These are phyloP conservation scores for Telmatochromis sp. DNA, from an alignment of 2,113 vertebrate species.

Conservation along the genomic window DNA sequence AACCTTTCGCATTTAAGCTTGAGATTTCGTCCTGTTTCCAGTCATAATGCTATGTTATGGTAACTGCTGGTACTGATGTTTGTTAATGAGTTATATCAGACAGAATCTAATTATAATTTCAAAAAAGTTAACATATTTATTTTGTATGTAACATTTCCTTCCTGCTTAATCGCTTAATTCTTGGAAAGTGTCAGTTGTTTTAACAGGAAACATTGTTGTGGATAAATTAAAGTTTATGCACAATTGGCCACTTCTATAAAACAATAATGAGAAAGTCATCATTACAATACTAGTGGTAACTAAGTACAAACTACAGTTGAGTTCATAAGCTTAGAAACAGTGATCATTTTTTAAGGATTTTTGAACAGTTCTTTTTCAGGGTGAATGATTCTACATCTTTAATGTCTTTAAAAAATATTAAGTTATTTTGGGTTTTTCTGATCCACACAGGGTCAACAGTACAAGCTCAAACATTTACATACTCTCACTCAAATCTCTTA, in stretches of 20 bases:
- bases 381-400: not conserved
- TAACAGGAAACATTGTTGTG: not conserved
- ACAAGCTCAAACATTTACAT: not conserved
- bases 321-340: not conserved
- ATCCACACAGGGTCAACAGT: not conserved
- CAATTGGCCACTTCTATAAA: not conserved
- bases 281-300: not conserved
- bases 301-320: not conserved
- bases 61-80: not conserved
- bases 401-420: not conserved
- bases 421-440: not conserved
- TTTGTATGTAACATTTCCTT: not conserved
- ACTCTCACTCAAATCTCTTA: not conserved
- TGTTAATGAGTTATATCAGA: not conserved
- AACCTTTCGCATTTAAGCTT: not conserved
- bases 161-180: not conserved
- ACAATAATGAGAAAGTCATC: not conserved
- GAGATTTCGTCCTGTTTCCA: not conserved
- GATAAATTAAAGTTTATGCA: rapidly evolving
- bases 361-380: not conserved
- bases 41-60: not conserved
- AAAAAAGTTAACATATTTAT: not conserved
- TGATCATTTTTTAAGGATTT: not conserved
- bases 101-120: not conserved
- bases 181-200: not conserved